Percentiles rank a stretch among this genome's conserved stretches.
These are phyloP conservation scores for Heliconius sara DNA, from an alignment of 2,888 invertebrate species.

Conservation along the genomic window DNA sequence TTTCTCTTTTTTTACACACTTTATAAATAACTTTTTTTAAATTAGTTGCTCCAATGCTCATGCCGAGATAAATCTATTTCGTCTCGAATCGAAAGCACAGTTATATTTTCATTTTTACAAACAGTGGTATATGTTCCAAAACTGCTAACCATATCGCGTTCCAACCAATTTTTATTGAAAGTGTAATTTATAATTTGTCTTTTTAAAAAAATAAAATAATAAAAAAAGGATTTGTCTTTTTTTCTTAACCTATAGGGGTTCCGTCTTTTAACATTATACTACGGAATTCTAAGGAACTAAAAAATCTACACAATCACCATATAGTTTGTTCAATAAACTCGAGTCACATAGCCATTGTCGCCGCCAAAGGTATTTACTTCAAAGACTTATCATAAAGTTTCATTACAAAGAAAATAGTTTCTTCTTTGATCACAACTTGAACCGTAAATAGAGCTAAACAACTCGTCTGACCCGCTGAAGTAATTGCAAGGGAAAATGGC, in stretches of 20 bases:
- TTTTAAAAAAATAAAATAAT: too few species aligned
- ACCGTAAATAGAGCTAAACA: conserved; percentile 34
- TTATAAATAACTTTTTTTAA: too few species aligned
- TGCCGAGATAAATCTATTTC: too few species aligned
- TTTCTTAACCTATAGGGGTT: neutral
- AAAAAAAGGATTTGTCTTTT: neutral
- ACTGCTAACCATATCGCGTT: too few species aligned
- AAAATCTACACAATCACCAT: neutral
- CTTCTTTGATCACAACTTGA: conserved; percentile 32
- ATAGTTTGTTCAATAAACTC: conserved; percentile 1
- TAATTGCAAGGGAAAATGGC: conserved; percentile 45
- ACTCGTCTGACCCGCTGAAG: conserved; percentile 45
- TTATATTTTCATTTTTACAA: too few species aligned
- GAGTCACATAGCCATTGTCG: conserved; percentile 6
- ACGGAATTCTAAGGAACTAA: neutral
- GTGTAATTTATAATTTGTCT: neutral
- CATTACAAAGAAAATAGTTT: conserved; percentile 28
- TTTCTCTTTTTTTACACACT: too few species aligned
- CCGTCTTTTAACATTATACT: neutral
- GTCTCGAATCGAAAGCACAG: too few species aligned
- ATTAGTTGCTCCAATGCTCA: too few species aligned
- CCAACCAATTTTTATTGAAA: too few species aligned
- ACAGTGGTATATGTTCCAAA: too few species aligned
- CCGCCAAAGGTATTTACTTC: conserved; percentile 18
- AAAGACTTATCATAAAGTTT: conserved; percentile 28